Evolutionary conservation across 2,888 invertebrate genomes (phyloP).

Genomic region (Ennomos erosarius): DNA sequence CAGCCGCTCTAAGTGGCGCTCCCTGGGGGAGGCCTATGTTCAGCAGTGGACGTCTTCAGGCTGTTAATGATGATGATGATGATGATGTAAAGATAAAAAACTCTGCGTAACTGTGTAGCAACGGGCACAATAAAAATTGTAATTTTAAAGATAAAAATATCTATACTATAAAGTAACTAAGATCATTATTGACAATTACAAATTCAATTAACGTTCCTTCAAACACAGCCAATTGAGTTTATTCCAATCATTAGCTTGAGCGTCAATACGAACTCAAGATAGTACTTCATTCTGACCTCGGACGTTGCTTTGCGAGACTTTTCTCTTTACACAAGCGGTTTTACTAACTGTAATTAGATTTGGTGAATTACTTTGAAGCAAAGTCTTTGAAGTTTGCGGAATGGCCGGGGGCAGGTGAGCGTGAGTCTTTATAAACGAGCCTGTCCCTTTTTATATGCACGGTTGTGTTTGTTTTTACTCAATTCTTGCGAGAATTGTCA

Average conservation of each 20-base stretch:
- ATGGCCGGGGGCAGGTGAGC: constrained; percentile 45
- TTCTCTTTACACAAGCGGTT: constrained; percentile 32
- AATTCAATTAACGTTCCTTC: constrained; percentile 11
- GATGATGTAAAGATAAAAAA: no score
- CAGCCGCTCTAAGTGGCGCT: no score
- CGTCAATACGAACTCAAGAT: constrained; percentile 20
- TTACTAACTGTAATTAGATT: constrained; percentile 57
- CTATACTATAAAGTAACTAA: no score
- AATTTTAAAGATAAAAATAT: no score
- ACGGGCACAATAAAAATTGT: no score
- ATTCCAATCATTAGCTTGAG: constrained; percentile 10
- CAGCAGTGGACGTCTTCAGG: no score
- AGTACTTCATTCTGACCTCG: constrained; percentile 22
- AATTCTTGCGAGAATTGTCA: constrained; percentile 28
- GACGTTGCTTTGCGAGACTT: constrained; percentile 23
- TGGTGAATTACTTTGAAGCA: constrained; percentile 49
- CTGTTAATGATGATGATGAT: no score
- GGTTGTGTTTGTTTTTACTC: constrained; percentile 27
- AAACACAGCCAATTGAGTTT: constrained; percentile 13
- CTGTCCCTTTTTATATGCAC: constrained; percentile 33
- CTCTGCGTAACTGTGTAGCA: no score
- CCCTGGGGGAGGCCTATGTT: no score
- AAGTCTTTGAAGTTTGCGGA: constrained; percentile 51
- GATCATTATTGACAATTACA: constrained; percentile 8
- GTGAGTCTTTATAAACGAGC: constrained; percentile 43